These are phyloP conservation scores for Palloptera scutellata DNA, from an alignment of 2,888 invertebrate species.

Conservation along the genomic window DNA sequence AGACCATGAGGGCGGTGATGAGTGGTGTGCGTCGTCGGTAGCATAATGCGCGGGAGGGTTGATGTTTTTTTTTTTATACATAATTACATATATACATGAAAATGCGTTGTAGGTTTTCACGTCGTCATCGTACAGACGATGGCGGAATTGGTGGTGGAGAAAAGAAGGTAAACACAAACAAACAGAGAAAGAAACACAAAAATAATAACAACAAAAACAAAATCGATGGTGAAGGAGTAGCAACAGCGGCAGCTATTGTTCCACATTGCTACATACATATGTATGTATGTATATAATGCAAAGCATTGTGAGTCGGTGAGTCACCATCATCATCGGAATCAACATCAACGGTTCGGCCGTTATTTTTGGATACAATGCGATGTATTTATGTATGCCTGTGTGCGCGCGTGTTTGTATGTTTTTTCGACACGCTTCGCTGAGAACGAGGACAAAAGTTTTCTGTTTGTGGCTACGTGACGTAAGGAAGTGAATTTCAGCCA, in stretches of 20 bases:
- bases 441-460: constrained; percentile 44
- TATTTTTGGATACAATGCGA: constrained; percentile 33
- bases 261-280: constrained; percentile 42
- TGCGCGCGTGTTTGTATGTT: not conserved
- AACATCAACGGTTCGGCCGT: constrained; percentile 34
- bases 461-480: constrained; percentile 44
- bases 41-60: constrained; percentile 45
- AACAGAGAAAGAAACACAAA: constrained; percentile 36
- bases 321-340: constrained; percentile 48
- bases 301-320: constrained; percentile 52
- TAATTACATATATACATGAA: not conserved
- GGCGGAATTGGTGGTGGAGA: constrained; percentile 14
- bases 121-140: not conserved
- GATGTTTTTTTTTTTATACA: constrained; percentile 21
- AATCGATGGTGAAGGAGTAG: constrained; percentile 52
- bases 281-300: not conserved
- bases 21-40: not conserved
- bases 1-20: constrained; percentile 1
- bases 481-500: constrained; percentile 25
- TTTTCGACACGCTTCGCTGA: constrained; percentile 35
- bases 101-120: no score
- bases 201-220: constrained; percentile 46
- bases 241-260: constrained; percentile 36
- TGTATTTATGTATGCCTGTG: not conserved
- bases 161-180: constrained; percentile 42